Percentiles rank a stretch among this genome's conserved stretches.
Evolutionary conservation across 2,797 vertebrate species (phyloP).

Genomic region (Malacoraja senta): DNA sequence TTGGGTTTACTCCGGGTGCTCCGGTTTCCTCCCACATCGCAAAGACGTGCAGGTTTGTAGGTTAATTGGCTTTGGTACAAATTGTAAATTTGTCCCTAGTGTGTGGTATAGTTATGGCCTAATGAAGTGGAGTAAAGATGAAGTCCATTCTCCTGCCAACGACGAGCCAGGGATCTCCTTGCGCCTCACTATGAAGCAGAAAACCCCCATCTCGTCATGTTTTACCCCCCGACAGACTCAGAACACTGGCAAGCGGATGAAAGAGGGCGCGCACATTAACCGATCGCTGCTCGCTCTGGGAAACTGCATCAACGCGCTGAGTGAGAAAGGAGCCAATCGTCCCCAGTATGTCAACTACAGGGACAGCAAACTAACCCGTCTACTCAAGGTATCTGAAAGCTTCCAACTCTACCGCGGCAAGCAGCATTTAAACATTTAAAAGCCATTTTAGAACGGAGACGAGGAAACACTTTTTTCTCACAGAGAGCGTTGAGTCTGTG

Average conservation of each 20-base stretch:
- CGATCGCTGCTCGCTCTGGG: conserved; percentile 48
- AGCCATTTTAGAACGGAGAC: too few species aligned
- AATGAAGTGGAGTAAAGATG: not conserved
- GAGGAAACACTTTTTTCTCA: too few species aligned
- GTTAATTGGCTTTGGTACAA: too few species aligned
- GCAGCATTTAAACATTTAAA: not conserved
- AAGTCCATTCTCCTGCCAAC: not conserved
- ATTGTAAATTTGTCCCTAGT: too few species aligned
- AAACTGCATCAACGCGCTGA: conserved; percentile 52
- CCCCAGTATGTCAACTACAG: conserved; percentile 49
- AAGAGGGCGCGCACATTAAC: conserved; percentile 54
- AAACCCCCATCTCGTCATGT: not conserved
- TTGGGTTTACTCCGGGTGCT: too few species aligned
- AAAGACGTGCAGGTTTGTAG: too few species aligned
- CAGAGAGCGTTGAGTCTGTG: too few species aligned
- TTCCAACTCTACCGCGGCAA: not conserved
- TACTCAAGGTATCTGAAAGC: conserved; percentile 51
- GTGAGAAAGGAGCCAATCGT: conserved; percentile 44
- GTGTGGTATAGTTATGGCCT: too few species aligned
- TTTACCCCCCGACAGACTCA: conserved; percentile 46
- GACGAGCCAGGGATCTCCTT: not conserved
- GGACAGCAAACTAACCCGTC: conserved; percentile 53
- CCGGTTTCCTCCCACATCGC: too few species aligned
- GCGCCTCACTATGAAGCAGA: too few species aligned
- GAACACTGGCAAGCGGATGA: conserved; percentile 52